phyloP scores from a whole-genome alignment of 2,888 invertebrate species.

The Andrena hattorfiana region DNA sequence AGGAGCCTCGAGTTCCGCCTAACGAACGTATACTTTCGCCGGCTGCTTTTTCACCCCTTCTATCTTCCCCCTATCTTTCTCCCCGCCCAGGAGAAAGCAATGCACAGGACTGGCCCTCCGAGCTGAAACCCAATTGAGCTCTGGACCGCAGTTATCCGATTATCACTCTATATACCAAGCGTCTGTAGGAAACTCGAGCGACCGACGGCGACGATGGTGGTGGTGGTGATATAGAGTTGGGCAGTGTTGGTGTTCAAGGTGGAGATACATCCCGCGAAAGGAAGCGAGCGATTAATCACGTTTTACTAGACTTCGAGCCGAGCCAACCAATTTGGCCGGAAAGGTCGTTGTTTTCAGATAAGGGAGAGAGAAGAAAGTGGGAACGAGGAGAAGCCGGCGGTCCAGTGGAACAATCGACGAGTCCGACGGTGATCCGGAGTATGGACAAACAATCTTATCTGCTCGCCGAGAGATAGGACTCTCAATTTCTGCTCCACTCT shows the following conservation, averaged over 20 bases:
- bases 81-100: conserved; percentile 41
- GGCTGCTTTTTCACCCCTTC: background rate
- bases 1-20: conserved; percentile 26
- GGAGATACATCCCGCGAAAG: conserved; percentile 70
- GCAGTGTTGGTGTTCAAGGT: conserved; percentile 50
- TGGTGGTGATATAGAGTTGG: conserved; percentile 41
- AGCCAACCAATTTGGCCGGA: conserved; percentile 80
- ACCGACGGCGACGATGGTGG: conserved; percentile 21
- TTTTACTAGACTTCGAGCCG: conserved; percentile 73
- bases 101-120: conserved; percentile 58
- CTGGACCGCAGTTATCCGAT: conserved; percentile 79
- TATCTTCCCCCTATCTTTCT: conserved; percentile 10
- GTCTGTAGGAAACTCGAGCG: background rate
- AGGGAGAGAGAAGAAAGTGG: conserved; percentile 62
- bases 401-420: conserved; percentile 70
- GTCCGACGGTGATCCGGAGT: conserved; percentile 60
- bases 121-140: conserved; percentile 76
- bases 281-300: conserved; percentile 80
- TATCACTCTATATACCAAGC: conserved; percentile 71
- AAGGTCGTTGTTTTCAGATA: conserved; percentile 81
- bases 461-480: conserved; percentile 60
- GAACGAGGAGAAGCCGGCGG: conserved; percentile 40
- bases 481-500: conserved; percentile 45
- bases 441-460: conserved; percentile 76
- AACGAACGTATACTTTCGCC: conserved; percentile 64